Evolutionary conservation across 2,888 invertebrate species (phyloP).

Genomic region (Branchipolynoe longqiensis): DNA sequence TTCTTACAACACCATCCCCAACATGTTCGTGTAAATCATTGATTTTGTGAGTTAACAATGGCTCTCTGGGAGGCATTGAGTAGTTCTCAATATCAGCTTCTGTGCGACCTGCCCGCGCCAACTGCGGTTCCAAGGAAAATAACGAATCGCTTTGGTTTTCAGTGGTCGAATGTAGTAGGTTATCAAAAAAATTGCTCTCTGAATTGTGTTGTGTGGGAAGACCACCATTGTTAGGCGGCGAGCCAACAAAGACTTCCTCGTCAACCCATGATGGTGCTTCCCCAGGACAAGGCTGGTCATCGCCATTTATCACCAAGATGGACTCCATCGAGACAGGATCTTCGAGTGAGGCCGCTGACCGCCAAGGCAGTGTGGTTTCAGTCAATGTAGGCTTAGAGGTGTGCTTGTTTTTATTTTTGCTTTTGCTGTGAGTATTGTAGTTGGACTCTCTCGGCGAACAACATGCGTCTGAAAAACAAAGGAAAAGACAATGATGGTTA

Average conservation of each 20-base stretch:
- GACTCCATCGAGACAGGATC: slow-evolving; percentile 34
- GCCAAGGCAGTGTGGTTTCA: slow-evolving; percentile 66
- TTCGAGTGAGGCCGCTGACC: not conserved
- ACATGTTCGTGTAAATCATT: slow-evolving; percentile 37
- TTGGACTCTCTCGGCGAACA: too few relatives aligned
- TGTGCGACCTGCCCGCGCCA: not conserved
- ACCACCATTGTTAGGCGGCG: not conserved
- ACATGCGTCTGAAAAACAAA: too few relatives aligned
- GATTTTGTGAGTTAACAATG: slow-evolving; percentile 4
- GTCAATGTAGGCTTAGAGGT: slow-evolving; percentile 56
- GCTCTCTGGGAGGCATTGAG: not conserved
- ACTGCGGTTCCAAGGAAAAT: not conserved
- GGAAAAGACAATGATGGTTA: too few relatives aligned
- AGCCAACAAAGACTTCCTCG: not conserved
- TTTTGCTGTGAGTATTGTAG: slow-evolving; percentile 68
- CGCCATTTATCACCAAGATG: slow-evolving; percentile 70
- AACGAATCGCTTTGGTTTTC: too few relatives aligned
- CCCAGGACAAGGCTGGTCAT: slow-evolving; percentile 82
- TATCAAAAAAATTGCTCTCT: too few relatives aligned
- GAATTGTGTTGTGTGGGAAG: too few relatives aligned
- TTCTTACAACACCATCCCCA: not conserved
- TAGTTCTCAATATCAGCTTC: slow-evolving; percentile 22
- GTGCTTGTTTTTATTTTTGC: slow-evolving; percentile 60
- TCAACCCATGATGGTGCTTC: slow-evolving; percentile 98
- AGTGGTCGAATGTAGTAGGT: too few relatives aligned